These are phyloP conservation scores for Barnardius zonarius DNA, from an alignment of 2,113 vertebrate genomes.

Conservation along the genomic window DNA sequence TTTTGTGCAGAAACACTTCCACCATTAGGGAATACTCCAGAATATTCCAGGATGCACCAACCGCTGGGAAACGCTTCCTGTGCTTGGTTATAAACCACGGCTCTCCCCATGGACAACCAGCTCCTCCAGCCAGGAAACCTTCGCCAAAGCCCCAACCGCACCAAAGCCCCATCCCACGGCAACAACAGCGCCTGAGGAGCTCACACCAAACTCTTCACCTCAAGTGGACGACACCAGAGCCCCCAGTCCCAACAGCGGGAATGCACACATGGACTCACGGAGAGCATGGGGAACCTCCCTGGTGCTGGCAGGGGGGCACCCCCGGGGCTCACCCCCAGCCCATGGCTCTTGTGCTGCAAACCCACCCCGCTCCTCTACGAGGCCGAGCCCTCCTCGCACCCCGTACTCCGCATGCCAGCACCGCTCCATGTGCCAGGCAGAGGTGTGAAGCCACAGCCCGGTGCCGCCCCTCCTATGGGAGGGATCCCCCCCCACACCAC, in stretches of 20 bases:
- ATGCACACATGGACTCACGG: rapidly evolving
- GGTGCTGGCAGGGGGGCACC: rapidly evolving
- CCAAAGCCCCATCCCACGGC: rapidly evolving
- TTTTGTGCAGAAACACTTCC: rapidly evolving
- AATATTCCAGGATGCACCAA: not conserved
- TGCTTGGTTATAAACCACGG: not conserved
- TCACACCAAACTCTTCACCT: not conserved
- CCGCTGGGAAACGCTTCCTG: rapidly evolving
- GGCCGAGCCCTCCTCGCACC: too few relatives aligned
- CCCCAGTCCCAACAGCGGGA: not conserved
- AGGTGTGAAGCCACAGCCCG: not conserved
- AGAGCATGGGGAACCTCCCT: not conserved
- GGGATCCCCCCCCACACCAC: too few relatives aligned
- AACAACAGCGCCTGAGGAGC: not conserved
- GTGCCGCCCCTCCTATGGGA: too few relatives aligned
- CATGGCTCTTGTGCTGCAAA: too few relatives aligned
- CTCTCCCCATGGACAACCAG: rapidly evolving
- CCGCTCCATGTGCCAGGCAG: too few relatives aligned
- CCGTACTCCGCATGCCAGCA: too few relatives aligned
- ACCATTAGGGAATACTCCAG: not conserved
- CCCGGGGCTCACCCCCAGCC: too few relatives aligned
- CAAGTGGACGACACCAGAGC: rapidly evolving
- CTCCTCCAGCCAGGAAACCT: not conserved
- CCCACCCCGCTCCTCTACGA: too few relatives aligned
- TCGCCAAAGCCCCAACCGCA: rapidly evolving